A percentile compares a stretch with the other conserved stretches of the same genome.
Evolutionary conservation across 2,888 invertebrate genomes (phyloP).

Genomic region (Caenorhabditis sp.): DNA sequence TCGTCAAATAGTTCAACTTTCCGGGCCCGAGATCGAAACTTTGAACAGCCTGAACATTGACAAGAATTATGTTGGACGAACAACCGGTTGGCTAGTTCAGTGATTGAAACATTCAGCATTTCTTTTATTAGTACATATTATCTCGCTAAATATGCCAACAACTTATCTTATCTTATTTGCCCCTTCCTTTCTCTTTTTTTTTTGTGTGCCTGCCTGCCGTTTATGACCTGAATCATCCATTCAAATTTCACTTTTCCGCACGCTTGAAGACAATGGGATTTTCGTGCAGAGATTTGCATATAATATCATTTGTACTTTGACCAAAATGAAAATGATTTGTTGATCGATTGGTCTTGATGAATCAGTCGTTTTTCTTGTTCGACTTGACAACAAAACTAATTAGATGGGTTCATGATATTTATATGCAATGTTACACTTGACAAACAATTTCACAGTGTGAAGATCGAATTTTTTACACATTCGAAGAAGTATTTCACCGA

Average conservation of each 20-base stretch:
- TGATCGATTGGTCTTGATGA: neutral
- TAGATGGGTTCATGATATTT: neutral
- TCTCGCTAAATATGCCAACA: neutral
- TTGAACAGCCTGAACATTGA: slow-evolving; percentile 25
- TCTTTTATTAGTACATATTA: neutral
- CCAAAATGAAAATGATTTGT: neutral
- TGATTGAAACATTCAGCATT: neutral
- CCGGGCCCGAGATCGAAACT: slow-evolving; percentile 16
- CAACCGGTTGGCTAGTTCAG: slow-evolving; percentile 45
- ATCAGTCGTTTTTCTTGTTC: neutral
- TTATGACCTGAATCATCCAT: neutral
- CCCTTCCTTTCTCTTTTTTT: neutral
- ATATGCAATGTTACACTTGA: neutral
- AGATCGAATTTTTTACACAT: neutral
- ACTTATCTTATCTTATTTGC: neutral
- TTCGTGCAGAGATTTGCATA: neutral
- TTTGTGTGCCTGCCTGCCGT: neutral
- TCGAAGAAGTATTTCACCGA: neutral
- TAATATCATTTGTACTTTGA: neutral
- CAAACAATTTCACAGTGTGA: neutral
- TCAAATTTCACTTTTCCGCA: neutral
- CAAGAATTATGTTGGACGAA: slow-evolving; percentile 36
- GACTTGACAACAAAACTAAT: neutral
- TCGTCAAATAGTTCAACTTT: slow-evolving; percentile 13
- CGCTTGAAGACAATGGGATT: neutral